phyloP scores from a whole-genome alignment of 2,888 invertebrate genomes.

The Scaptomyza flava region DNA sequence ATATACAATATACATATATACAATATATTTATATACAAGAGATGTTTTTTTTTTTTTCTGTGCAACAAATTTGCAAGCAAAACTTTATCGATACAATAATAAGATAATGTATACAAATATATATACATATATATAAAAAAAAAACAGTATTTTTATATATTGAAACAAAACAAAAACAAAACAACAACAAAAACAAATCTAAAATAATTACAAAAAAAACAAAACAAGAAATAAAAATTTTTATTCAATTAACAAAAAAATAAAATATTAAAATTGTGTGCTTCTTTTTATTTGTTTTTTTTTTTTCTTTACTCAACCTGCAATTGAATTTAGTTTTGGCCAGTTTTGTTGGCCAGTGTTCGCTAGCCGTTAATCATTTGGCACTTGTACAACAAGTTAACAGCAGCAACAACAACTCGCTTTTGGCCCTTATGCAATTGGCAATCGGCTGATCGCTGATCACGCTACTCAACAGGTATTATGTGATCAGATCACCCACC shows the following conservation, averaged over 20 bases:
- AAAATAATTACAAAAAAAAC: slow-evolving; percentile 36
- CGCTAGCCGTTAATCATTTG: slow-evolving; percentile 39
- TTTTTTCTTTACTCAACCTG: too few relatives aligned
- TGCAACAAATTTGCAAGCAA: slow-evolving; percentile 43
- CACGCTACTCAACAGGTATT: too few relatives aligned
- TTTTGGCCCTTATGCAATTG: too few relatives aligned
- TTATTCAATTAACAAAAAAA: slow-evolving; percentile 68
- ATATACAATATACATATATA: slow-evolving; percentile 61
- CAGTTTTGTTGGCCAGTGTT: slow-evolving; percentile 29
- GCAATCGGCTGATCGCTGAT: too few relatives aligned
- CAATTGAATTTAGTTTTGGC: not conserved
- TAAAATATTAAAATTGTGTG: slow-evolving; percentile 21
- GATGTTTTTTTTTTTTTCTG: slow-evolving; percentile 53
- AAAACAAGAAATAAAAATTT: slow-evolving; percentile 54
- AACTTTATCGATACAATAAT: slow-evolving; percentile 35
- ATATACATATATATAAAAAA: slow-evolving; percentile 42
- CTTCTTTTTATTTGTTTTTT: not conserved
- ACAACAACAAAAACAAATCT: slow-evolving; percentile 30
- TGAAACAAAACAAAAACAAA: slow-evolving; percentile 26
- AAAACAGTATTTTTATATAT: slow-evolving; percentile 73
- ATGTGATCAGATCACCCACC: too few relatives aligned
- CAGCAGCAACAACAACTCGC: not conserved
- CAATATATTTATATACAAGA: slow-evolving; percentile 74
- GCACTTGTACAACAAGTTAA: slow-evolving; percentile 6
- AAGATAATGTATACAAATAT: slow-evolving; percentile 24